Evolutionary conservation across 2,113 vertebrate species (phyloP), one percentile per base, ranked within the genome.

Genomic region (Entelurus aequoreus): DNA sequence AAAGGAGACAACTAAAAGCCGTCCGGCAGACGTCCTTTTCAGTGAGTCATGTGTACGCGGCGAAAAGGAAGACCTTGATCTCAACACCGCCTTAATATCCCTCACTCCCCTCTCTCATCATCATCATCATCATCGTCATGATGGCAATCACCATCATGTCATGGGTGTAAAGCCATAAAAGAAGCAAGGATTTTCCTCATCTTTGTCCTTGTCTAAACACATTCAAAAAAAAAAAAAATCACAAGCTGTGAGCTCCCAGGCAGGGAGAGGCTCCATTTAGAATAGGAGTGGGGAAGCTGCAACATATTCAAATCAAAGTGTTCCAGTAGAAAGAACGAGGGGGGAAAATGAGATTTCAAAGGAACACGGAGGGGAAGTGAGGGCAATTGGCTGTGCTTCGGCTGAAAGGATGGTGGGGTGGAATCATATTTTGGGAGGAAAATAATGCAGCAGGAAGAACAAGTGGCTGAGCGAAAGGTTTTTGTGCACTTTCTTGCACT

Each of bases 241-340:
- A 50, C 58, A 77, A 64, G 54, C 74, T 77, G 85, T 78, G 72
- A 80, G 80, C 76, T 79, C 66, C 62, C n/a, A 68, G 58, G 69
- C 38, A 49, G 71, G 78, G 73, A 6, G 66, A 74, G 78, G 81
- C 76, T 13, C 69, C 46, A 76, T 60, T 7, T 11, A 28, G 28
- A 28, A 28, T 28, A 3, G 67, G 68, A 72, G 50, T 15, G 61
- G 68, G 52, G 77, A 72, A 71, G 64, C 62, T 59, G 68, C 56
- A 38, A 66, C 66, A 77, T 78, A 80, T 82, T 79, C 62, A 77
- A 75, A 82, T 87, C 75, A 81, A 73, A 76, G 59, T 55, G 67
- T 74, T 76, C 66, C 73, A 77, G 69, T 60, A 62, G 66, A 48
- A 51, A 46, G 58, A 77, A 77, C 60, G 58, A 75, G 65, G 68